Evolutionary conservation across 2,888 invertebrate genomes (phyloP), one percentile per base, ranked within the genome.

Genomic region (Lordiphosa andalusiaca): DNA sequence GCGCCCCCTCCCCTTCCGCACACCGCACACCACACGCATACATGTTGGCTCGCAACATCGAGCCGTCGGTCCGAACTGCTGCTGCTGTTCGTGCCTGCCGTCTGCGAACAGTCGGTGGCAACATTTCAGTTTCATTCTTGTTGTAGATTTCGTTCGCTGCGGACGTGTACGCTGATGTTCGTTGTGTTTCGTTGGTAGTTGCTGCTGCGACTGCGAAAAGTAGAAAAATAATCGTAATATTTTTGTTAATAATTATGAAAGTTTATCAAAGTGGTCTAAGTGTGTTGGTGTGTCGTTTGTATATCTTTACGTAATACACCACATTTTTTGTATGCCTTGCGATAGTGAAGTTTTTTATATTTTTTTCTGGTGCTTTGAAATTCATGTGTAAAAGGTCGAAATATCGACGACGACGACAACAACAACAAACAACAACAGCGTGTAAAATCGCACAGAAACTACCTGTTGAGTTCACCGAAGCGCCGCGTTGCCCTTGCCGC

Each of bases 401-500:
- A 37, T 19, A 36, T 37, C 7, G 12, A 46, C 9, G 33, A 46
- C 25, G 33, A 46, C 25, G 13, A 40, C 36, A 41, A 49, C 25
- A 46, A 46, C 25, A 30, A 40, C 36, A 41, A 49, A 16, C 16
- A 42, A 44, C 36, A 48, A 19, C 16, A 13, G 13, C 48, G 30
- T 30, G 30, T 9, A 10, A 10, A 30, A 30, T 30, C 30, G 49
- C 38, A 16, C 10, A 40, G 9, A 36, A 38, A 46, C 53, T 70
- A 71, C 74, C 71, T 73, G 74, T 73, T 70, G 66, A 58, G 44
- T 49, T 55, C 21, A 53, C 19, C 56, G 62, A 33, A 47, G 39
- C 16, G 63, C 33, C 30, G 47, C 25, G 64, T 56, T 44, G 58
- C 33, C 16, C 16, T 25, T 13, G 12, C 19, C 21, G 44, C 37